Evolutionary conservation across 2,888 invertebrate species (phyloP).

Genomic region (Pyralis farinalis): DNA sequence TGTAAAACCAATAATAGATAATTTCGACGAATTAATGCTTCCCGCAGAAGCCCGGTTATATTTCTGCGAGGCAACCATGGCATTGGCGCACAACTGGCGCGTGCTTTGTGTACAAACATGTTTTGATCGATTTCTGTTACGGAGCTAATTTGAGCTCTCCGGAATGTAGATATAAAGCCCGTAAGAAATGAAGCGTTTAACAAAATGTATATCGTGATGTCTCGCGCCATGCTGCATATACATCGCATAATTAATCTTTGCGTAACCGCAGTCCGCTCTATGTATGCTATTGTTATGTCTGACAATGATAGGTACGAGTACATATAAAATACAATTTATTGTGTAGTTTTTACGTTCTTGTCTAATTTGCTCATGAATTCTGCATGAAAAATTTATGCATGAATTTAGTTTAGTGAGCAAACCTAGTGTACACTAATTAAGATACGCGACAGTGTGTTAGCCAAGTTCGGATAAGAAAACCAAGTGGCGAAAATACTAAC

Average conservation of each 20-base stretch:
- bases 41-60: slow-evolving; percentile 8
- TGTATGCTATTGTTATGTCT: too few relatives aligned
- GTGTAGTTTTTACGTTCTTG: too few relatives aligned
- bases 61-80: slow-evolving; percentile 28
- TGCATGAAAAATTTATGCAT: background rate
- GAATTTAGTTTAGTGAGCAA: background rate
- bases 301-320: too few relatives aligned
- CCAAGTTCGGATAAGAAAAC: too few relatives aligned
- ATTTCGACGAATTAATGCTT: background rate
- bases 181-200: slow-evolving; percentile 1
- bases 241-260: slow-evolving; percentile 15
- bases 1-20: background rate
- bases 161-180: slow-evolving; percentile 13
- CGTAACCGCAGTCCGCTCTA: too few relatives aligned
- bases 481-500: too few relatives aligned
- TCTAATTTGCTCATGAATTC: background rate
- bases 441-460: too few relatives aligned
- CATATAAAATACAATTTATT: too few relatives aligned
- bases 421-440: too few relatives aligned
- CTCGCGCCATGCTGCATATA: slow-evolving; percentile 17
- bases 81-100: slow-evolving; percentile 32
- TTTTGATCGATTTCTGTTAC: slow-evolving; percentile 21
- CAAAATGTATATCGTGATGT: slow-evolving; percentile 11
- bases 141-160: slow-evolving; percentile 31
- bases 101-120: slow-evolving; percentile 36